phyloP scores from a whole-genome alignment of 1,140 invertebrate genomes.

The Euglossa dilemma region DNA sequence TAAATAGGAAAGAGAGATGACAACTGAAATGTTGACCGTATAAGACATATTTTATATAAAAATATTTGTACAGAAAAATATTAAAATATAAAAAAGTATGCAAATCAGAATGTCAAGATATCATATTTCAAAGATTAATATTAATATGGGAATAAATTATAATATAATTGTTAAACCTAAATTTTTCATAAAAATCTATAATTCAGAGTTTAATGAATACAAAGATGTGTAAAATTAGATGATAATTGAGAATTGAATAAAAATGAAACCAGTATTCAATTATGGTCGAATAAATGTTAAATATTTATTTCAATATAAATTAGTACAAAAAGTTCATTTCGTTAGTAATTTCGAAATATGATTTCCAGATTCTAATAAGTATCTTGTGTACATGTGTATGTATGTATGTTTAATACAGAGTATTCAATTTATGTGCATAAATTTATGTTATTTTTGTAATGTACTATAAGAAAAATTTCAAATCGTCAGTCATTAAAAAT shows the following conservation, averaged over 20 bases:
- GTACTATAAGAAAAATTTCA: neutral
- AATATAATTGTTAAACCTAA: slow-evolving; percentile 54
- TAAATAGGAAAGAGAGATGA: slow-evolving; percentile 14
- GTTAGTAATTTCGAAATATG: slow-evolving; percentile 8
- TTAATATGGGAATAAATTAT: slow-evolving; percentile 25
- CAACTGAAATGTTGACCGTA: slow-evolving; percentile 39
- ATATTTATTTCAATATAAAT: slow-evolving; percentile 10
- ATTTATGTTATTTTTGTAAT: neutral
- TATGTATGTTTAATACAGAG: slow-evolving; percentile 19
- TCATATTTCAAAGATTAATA: slow-evolving; percentile 56
- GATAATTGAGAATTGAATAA: neutral
- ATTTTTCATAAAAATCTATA: slow-evolving; percentile 51
- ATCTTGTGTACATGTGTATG: slow-evolving; percentile 20
- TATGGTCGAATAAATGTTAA: slow-evolving; percentile 1
- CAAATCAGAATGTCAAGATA: slow-evolving; percentile 61
- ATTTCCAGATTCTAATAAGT: slow-evolving; percentile 10
- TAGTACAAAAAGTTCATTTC: neutral
- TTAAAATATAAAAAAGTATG: slow-evolving; percentile 57
- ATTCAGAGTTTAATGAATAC: slow-evolving; percentile 41
- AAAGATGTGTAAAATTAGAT: neutral
- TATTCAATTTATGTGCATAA: slow-evolving; percentile 26
- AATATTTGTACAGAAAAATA: slow-evolving; percentile 78
- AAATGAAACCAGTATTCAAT: neutral
- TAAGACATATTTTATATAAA: slow-evolving; percentile 79
- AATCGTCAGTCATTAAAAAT: neutral